phyloP scores from a whole-genome alignment of 2,888 invertebrate species.

The Taenaris catops region DNA sequence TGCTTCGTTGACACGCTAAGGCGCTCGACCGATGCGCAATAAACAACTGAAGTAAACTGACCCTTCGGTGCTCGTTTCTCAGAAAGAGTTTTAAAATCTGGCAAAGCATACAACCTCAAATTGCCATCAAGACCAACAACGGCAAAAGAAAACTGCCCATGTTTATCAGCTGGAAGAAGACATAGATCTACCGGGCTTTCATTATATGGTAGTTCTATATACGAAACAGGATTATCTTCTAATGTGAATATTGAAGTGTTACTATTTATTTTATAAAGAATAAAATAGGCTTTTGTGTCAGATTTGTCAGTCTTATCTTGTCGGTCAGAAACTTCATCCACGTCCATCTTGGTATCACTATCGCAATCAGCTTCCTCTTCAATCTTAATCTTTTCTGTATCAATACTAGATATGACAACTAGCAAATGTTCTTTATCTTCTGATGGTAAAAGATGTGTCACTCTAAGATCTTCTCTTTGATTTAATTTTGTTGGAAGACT shows the following conservation, averaged over 20 bases:
- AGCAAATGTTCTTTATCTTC: constrained; percentile 84
- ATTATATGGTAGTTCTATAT: constrained; percentile 80
- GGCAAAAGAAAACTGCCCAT: constrained; percentile 82
- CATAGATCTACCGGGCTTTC: constrained; percentile 86
- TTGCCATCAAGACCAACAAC: constrained; percentile 87
- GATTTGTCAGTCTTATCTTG: constrained; percentile 41
- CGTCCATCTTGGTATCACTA: constrained; percentile 66
- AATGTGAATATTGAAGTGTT: constrained; percentile 59
- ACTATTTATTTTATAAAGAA: constrained; percentile 58
- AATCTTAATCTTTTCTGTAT: constrained; percentile 46
- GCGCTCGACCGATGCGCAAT: constrained; percentile 93
- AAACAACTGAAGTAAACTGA: constrained; percentile 90
- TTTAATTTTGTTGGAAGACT: constrained; percentile 72
- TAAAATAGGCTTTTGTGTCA: constrained; percentile 55
- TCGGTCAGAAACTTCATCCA: constrained; percentile 50
- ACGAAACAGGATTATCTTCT: constrained; percentile 80
- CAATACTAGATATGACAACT: constrained; percentile 74
- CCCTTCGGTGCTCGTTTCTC: constrained; percentile 84
- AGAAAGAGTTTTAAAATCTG: constrained; percentile 84
- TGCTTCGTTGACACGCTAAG: constrained; percentile 90
- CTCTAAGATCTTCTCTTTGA: constrained; percentile 67
- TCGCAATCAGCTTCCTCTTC: constrained; percentile 53
- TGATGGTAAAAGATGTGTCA: constrained; percentile 84
- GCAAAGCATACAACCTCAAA: constrained; percentile 85
- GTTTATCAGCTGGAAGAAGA: constrained; percentile 79